Percentiles rank a stretch among this genome's conserved stretches.
These are phyloP conservation scores for Coendou prehensilis DNA, from an alignment of 2,797 vertebrate species.

Conservation along the genomic window DNA sequence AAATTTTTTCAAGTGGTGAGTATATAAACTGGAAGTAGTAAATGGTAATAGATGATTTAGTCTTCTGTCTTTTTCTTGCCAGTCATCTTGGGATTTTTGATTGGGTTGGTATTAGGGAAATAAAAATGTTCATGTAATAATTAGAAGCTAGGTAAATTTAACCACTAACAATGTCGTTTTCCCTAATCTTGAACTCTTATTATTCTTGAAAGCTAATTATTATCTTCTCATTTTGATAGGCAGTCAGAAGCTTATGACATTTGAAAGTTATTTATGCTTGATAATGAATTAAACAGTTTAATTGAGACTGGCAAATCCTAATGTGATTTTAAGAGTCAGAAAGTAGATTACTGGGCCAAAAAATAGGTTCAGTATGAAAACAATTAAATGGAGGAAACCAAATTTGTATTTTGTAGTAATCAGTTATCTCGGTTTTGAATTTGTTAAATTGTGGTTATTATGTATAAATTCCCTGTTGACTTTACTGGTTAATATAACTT, in stretches of 20 bases:
- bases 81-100: constrained; percentile 45
- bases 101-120: constrained; percentile 61
- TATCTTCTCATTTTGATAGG: constrained; percentile 72
- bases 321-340: constrained; percentile 77
- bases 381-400: constrained; percentile 59
- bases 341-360: constrained; percentile 71
- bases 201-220: constrained; percentile 75
- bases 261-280: constrained; percentile 74
- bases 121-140: constrained; percentile 42
- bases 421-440: constrained; percentile 43
- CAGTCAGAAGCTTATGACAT: constrained; percentile 72
- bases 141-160: constrained; percentile 71
- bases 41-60: background rate
- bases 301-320: constrained; percentile 73
- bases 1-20: constrained; percentile 38
- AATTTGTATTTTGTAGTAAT: constrained; percentile 60
- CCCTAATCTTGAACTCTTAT: constrained; percentile 72
- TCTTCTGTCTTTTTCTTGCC: constrained; percentile 35
- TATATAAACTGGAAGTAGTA: background rate
- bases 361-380: constrained; percentile 73
- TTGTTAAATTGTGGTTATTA: constrained; percentile 54
- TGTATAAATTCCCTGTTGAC: constrained; percentile 46
- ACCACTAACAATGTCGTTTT: constrained; percentile 43
- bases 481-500: constrained; percentile 62
- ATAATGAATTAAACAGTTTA: constrained; percentile 81